Evolutionary conservation across 2,888 invertebrate genomes (phyloP).

Genomic region (Vanessa cardui): DNA sequence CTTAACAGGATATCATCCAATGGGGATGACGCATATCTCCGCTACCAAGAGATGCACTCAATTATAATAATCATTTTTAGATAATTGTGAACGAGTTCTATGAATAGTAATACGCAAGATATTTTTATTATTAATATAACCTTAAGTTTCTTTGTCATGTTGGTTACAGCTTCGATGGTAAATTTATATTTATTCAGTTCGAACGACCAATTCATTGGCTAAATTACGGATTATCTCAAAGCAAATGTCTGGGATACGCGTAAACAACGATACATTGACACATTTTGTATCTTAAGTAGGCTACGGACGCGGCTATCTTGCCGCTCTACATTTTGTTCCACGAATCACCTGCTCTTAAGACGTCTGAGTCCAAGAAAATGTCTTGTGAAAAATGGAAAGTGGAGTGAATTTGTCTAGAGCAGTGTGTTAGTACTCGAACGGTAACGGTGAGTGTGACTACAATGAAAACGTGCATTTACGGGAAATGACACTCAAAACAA

Average conservation of each 20-base stretch:
- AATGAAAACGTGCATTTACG: slow-evolving; percentile 56
- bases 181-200: not conserved
- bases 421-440: slow-evolving; percentile 68
- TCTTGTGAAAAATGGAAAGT: slow-evolving; percentile 80
- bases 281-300: slow-evolving; percentile 66
- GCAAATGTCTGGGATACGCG: slow-evolving; percentile 2
- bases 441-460: slow-evolving; percentile 62
- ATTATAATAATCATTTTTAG: slow-evolving; percentile 38
- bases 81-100: slow-evolving; percentile 28
- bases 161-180: not conserved
- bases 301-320: slow-evolving; percentile 60
- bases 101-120: slow-evolving; percentile 30
- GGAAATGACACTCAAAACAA: slow-evolving; percentile 59
- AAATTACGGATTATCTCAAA: slow-evolving; percentile 5
- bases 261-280: slow-evolving; percentile 42
- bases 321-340: slow-evolving; percentile 66
- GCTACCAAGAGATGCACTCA: slow-evolving; percentile 38
- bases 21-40: slow-evolving; percentile 39
- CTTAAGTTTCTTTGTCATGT: slow-evolving; percentile 1
- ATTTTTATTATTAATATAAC: slow-evolving; percentile 21
- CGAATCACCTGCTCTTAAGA: slow-evolving; percentile 67
- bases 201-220: not conserved
- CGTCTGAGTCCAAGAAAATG: slow-evolving; percentile 69
- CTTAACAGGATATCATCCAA: slow-evolving; percentile 39
- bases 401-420: slow-evolving; percentile 76